Conservation (phyloP, 2,888 invertebrate genomes). For the Drosophila tanythrix region DNA sequence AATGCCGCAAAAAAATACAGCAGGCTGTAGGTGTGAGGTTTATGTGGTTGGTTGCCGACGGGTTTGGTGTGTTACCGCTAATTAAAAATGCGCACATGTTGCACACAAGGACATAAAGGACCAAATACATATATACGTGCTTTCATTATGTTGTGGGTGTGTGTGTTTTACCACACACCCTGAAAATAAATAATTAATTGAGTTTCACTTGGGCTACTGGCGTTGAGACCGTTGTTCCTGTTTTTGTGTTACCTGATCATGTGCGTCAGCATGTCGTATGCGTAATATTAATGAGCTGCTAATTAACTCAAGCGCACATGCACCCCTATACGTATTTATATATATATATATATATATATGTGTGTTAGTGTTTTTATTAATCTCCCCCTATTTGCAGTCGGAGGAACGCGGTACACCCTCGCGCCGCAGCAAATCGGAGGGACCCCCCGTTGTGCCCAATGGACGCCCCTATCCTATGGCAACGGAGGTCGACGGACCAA, state of each 20-base stretch:
- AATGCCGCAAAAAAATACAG: constrained; percentile 45
- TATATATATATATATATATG: background rate
- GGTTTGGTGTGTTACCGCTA: constrained; percentile 46
- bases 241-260: constrained; percentile 51
- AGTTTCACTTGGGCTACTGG: constrained; percentile 30
- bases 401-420: constrained; percentile 90
- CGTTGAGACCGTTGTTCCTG: constrained; percentile 11
- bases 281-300: constrained; percentile 75
- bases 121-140: background rate
- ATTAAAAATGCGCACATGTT: constrained; percentile 72
- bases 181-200: constrained; percentile 74
- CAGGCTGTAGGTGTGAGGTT: constrained; percentile 3
- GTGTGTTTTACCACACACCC: constrained; percentile 43
- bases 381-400: constrained; percentile 86
- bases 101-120: constrained; percentile 54
- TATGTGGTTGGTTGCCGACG: constrained; percentile 22
- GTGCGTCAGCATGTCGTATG: constrained; percentile 67
- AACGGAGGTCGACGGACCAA: constrained; percentile 83
- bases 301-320: constrained; percentile 56
- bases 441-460: constrained; percentile 87
- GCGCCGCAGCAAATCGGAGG: constrained; percentile 92
- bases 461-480: constrained; percentile 84
- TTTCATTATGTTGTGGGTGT: background rate
- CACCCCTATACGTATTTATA: background rate
- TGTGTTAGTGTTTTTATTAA: constrained; percentile 9